Conservation (phyloP, 2,797 vertebrate genomes). For the Mormyrus proboscirostris region DNA sequence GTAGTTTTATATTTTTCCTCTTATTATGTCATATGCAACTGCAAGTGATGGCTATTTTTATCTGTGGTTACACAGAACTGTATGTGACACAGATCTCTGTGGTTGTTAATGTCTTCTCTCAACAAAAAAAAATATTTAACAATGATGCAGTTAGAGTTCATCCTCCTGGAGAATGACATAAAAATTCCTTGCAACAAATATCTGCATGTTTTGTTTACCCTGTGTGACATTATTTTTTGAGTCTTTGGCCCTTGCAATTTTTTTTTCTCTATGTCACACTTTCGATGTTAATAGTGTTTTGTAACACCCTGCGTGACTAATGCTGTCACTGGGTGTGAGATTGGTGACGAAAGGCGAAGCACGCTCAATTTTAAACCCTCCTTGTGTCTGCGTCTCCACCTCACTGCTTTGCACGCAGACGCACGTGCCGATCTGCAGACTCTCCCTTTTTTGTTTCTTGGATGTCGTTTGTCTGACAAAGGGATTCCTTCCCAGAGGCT, state of each 20-base stretch:
- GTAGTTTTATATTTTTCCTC: background rate
- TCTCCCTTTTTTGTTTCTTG: background rate
- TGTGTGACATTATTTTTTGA: background rate
- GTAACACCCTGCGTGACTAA: background rate
- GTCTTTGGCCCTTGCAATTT: conserved; percentile 25
- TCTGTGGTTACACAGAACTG: background rate
- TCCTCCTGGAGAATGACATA: background rate
- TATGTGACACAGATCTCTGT: background rate
- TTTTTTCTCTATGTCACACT: background rate
- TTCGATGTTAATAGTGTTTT: background rate
- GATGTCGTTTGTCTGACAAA: background rate
- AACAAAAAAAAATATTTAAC: background rate
- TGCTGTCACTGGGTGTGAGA: background rate
- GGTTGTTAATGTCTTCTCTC: background rate
- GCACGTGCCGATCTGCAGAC: background rate
- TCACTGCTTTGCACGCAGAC: background rate
- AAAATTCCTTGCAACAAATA: too few species aligned
- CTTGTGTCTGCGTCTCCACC: background rate
- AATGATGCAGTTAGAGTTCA: background rate
- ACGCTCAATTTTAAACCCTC: background rate
- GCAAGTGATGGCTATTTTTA: background rate
- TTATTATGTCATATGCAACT: background rate
- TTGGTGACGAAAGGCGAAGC: background rate
- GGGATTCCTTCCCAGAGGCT: background rate
- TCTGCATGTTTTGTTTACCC: background rate